Percentiles rank a stretch among this genome's conserved stretches.
Conservation (phyloP, 2,113 vertebrate species). For the Tragelaphus scriptus region DNA sequence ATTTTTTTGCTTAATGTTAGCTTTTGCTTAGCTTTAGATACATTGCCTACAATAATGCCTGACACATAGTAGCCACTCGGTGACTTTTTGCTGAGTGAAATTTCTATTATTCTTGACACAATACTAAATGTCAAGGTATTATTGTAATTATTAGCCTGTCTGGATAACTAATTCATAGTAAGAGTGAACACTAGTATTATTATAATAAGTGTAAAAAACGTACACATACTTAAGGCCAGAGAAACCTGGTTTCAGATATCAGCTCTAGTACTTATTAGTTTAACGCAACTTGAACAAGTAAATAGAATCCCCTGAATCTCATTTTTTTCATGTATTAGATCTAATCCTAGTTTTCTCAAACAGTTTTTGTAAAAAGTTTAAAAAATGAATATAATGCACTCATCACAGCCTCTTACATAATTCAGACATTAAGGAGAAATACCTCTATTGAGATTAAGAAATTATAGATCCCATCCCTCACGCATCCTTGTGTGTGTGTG, state of each 20-base stretch:
- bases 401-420: neutral
- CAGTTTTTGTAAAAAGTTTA: neutral
- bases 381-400: neutral
- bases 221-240: neutral
- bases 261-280: neutral
- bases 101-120: neutral
- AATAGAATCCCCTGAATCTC: neutral
- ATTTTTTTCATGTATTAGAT: neutral
- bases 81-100: neutral
- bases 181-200: neutral
- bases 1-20: neutral
- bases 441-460: neutral
- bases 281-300: neutral
- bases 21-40: neutral
- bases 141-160: neutral
- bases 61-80: neutral
- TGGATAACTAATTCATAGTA: neutral
- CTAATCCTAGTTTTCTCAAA: neutral
- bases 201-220: neutral
- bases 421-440: neutral
- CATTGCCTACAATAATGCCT: neutral
- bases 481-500: fast-evolving
- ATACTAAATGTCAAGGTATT: neutral
- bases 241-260: neutral
- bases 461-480: neutral